Evolutionary conservation across 2,888 invertebrate genomes (phyloP), one percentile per base, ranked within the genome.

Genomic region (Tenthredo mesomela): DNA sequence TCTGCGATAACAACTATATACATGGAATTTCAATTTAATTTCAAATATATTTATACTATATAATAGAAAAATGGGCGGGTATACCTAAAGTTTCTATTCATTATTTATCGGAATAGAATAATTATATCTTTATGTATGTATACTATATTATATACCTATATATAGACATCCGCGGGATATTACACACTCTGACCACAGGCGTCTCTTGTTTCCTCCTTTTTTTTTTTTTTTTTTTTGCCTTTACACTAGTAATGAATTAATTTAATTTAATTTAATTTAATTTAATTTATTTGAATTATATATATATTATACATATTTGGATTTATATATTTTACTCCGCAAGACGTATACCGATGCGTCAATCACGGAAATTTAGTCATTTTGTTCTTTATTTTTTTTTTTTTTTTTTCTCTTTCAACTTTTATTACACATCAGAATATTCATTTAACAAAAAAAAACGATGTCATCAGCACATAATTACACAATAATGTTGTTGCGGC

Each of bases 121-220:
- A n/a, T 15, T 21, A 29, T 47, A 40, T 4, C 33, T 33, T 3
- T 33, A 33, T 4, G n/a, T n/a, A n/a, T n/a, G n/a, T n/a, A n/a
- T n/a, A n/a, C n/a, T n/a, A n/a, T n/a, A n/a, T n/a, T n/a, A n/a
- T 33, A 40, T 40, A 10, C 12, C 2, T 15, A 47, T 15, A 47
- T 12, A 47, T 29, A 29, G 43, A 10, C 75, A 77, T 77, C 75
- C 75, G 47, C 29, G 4, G 50, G 50, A 77, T 75, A 75, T 75
- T 33, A 25, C 75, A 75, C 47, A 47, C 1, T 29, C 75, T 47
- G n/a, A 43, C 21, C 25, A 50, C 50, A n/a, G 29, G 29, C 25
- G 12, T 75, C 18, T 47, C 15, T 7, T 50, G 15, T 21, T 47
- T 77, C 29, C 47, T 6, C 12, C 15, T 67, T 12, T 12, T 65